These are phyloP conservation scores for Temnothorax longispinosus DNA, from an alignment of 1,140 invertebrate species.

Conservation along the genomic window DNA sequence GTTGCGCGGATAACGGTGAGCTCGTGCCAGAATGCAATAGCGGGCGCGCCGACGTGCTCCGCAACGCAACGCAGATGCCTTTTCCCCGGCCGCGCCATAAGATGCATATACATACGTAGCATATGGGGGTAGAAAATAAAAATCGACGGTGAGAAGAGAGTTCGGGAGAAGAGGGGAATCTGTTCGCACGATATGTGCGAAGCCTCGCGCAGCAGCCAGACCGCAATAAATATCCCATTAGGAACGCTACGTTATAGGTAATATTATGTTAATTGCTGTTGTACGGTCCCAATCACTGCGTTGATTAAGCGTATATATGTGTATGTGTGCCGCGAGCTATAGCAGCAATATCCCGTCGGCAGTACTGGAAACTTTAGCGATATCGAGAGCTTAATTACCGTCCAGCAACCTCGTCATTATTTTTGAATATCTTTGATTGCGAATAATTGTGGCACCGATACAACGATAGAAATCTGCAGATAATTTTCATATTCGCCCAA, in stretches of 20 bases:
- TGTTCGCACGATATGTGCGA: slow-evolving; percentile 59
- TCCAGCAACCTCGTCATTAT: background rate
- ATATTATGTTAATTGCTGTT: slow-evolving; percentile 72
- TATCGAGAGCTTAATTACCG: slow-evolving; percentile 46
- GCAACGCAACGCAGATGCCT: slow-evolving; percentile 27
- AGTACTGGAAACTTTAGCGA: background rate
- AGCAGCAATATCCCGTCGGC: background rate
- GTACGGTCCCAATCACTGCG: slow-evolving; percentile 16
- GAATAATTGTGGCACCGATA: slow-evolving; percentile 23
- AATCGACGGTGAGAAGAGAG: slow-evolving; percentile 63
- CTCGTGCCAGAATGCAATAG: slow-evolving; percentile 44
- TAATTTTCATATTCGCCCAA: slow-evolving; percentile 10
- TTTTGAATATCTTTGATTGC: background rate
- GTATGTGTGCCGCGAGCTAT: background rate
- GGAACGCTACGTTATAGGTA: slow-evolving; percentile 69
- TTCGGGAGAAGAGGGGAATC: slow-evolving; percentile 40
- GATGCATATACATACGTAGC: background rate
- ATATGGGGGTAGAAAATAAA: slow-evolving; percentile 47
- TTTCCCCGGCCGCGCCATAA: background rate
- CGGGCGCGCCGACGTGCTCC: slow-evolving; percentile 9
- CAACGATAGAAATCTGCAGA: background rate
- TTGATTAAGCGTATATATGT: background rate
- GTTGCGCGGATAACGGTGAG: slow-evolving; percentile 56
- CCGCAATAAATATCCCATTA: slow-evolving; percentile 75
- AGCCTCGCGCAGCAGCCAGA: background rate